Conservation (phyloP, 1,140 invertebrate genomes). For the Ostrea denselamellosa region DNA sequence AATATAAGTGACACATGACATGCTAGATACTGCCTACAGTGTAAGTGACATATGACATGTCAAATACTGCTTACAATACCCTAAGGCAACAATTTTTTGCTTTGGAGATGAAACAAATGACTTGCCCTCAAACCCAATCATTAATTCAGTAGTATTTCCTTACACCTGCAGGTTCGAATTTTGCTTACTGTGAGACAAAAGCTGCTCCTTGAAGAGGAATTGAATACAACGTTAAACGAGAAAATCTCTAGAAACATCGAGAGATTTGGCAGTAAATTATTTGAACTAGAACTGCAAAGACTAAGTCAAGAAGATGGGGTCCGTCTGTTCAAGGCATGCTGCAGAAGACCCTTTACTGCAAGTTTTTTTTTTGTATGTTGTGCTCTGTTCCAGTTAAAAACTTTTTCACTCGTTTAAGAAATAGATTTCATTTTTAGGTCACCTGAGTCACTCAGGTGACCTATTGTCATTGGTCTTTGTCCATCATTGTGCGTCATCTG, state of each 20-base stretch:
- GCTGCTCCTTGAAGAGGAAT: neutral
- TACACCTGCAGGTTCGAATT: neutral
- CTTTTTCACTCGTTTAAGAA: neutral
- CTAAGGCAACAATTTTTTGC: too few species aligned
- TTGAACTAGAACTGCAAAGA: conserved; percentile 18
- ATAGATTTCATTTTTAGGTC: neutral
- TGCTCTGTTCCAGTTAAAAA: neutral
- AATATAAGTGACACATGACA: too few species aligned
- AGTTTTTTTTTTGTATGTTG: neutral
- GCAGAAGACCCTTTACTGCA: neutral
- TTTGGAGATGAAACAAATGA: too few species aligned
- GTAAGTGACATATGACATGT: too few species aligned
- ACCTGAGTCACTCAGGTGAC: too few species aligned
- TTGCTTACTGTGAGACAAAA: conserved; percentile 38
- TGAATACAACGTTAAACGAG: neutral
- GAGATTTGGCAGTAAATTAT: neutral
- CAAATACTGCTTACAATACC: too few species aligned
- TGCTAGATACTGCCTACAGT: too few species aligned
- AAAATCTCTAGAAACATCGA: neutral
- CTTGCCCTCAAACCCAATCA: too few species aligned
- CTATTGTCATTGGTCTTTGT: too few species aligned
- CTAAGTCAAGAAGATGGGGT: neutral
- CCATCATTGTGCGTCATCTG: too few species aligned
- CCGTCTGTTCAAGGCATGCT: neutral
- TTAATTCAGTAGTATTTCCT: too few species aligned